Conservation (phyloP, 1,140 invertebrate genomes). For the Microplitis mediator region DNA sequence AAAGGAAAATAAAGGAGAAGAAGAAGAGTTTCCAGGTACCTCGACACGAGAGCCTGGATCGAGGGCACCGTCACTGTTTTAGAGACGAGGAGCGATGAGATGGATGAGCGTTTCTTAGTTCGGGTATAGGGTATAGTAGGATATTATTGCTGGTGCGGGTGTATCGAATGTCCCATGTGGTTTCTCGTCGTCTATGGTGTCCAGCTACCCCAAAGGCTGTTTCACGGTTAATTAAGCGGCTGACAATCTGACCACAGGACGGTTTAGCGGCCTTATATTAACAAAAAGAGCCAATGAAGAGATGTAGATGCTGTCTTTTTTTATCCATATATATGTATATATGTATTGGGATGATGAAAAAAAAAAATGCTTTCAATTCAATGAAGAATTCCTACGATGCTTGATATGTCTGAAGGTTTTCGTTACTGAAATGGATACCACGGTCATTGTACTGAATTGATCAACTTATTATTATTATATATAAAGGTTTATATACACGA, state of each 20-base stretch:
- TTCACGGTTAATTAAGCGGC: slow-evolving; percentile 63
- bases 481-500: neutral
- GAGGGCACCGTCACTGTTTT: slow-evolving; percentile 25
- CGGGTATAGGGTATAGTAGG: neutral
- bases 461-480: neutral
- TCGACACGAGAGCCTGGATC: slow-evolving; percentile 1
- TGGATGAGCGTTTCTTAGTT: slow-evolving; percentile 14
- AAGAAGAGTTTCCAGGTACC: slow-evolving; percentile 24
- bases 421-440: slow-evolving; percentile 18
- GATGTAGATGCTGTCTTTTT: neutral
- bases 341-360: no score
- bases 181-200: slow-evolving; percentile 47
- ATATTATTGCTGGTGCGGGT: slow-evolving; percentile 48
- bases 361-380: no score
- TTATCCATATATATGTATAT: no score
- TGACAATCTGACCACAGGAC: slow-evolving; percentile 62
- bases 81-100: neutral
- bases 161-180: slow-evolving; percentile 59
- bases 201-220: slow-evolving; percentile 58
- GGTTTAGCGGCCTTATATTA: slow-evolving; percentile 46
- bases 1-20: neutral
- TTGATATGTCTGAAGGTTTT: no score
- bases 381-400: no score
- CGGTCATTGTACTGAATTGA: slow-evolving; percentile 3
- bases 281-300: slow-evolving; percentile 6